Percentiles rank a stretch among this genome's conserved stretches.
Conservation (phyloP, 2,113 vertebrate genomes). For the Bubalus kerabau region DNA sequence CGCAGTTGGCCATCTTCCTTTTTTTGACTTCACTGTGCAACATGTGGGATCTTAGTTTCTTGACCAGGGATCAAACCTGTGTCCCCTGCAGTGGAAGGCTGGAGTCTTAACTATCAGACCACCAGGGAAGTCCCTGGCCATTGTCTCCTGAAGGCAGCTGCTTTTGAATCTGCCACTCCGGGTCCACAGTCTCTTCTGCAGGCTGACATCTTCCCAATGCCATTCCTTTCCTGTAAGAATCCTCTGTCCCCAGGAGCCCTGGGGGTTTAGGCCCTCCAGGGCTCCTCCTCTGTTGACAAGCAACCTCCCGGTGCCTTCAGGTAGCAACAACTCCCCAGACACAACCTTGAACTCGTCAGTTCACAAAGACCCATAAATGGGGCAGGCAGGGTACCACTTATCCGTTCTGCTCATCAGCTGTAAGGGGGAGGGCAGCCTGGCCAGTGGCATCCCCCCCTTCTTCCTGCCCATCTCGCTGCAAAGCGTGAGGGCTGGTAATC, state of each 20-base stretch:
- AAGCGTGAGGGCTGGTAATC: not conserved
- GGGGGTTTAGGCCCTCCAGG: not conserved
- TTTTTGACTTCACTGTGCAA: not conserved
- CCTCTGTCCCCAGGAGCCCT: not conserved
- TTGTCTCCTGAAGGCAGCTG: too few species aligned
- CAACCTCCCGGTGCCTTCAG: not conserved
- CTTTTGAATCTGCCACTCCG: not conserved
- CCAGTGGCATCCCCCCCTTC: not conserved
- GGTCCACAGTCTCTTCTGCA: rapidly evolving
- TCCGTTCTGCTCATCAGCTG: rapidly evolving
- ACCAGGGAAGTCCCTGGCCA: not conserved
- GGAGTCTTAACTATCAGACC: not conserved
- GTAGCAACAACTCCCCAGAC: not conserved
- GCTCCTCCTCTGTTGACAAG: not conserved
- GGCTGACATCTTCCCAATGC: too few species aligned
- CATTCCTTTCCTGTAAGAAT: not conserved
- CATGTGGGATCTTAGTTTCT: not conserved
- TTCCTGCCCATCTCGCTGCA: not conserved
- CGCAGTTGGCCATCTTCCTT: not conserved
- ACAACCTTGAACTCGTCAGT: not conserved
- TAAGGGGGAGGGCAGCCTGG: not conserved
- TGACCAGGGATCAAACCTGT: not conserved
- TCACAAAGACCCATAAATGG: not conserved
- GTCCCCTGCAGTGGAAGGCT: not conserved
- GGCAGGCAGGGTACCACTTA: not conserved